Evolutionary conservation across 2,113 vertebrate species (phyloP), one percentile per base, ranked within the genome.

Genomic region (Neodontobutis hainanensis): DNA sequence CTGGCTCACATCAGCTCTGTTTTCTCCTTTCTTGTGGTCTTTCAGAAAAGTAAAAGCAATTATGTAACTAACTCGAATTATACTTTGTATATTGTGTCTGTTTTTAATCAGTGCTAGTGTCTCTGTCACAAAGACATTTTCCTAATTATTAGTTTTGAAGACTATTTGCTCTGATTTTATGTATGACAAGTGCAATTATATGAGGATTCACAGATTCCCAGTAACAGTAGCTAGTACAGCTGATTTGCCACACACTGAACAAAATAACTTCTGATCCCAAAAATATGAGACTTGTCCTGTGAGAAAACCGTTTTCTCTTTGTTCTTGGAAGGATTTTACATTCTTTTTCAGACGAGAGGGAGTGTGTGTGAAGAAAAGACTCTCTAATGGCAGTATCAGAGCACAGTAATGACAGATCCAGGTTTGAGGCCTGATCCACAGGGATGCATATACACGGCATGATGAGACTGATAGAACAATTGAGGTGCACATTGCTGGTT

Each of bases 381-480:
- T 75, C 59, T 80, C 42, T 83, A 83, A 86, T 76, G 78, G 62
- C 56, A 65, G 80, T 69, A 77, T 84, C 72, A 71, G 69, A 75
- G 84, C 61, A 62, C 73, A 38, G 46, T 77, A 85, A 86, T 82
- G 78, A 88, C 62, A 78, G 79, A 74, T 72, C 67, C 77, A 82
- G 75, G 53, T 67, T 79, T 83, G 47, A 74, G 63, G 51, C 32
- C 59, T 63, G 65, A 78, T 87, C 77, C 61, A 14, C 27, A n/a
- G 61, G 58, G 66, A 79, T 74, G 44, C 52, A 55, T 73, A 61
- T 75, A 68, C 27, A 1, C 45, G 46, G 66, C 42, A 59, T 64
- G 74, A 65, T 73, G 74, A 55, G 69, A 65, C 16, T 77, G 80
- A 78, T 83, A 76, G 69, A 68, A 74, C 11, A 19, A 77, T 61